Evolutionary conservation across 2,113 vertebrate species (phyloP).

Genomic region (Podarcis raffonei): DNA sequence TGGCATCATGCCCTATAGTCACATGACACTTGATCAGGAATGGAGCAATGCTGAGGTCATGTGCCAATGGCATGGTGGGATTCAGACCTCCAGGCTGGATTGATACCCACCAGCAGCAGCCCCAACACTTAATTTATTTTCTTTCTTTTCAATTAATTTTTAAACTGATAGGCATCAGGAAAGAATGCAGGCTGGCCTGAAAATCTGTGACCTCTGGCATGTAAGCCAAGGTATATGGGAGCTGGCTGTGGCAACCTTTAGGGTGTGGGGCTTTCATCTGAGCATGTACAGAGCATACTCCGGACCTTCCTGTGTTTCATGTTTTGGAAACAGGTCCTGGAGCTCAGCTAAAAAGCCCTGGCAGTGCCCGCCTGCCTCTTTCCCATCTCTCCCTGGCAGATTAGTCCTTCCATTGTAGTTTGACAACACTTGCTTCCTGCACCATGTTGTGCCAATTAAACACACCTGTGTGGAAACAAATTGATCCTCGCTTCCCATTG

Average conservation of each 20-base stretch:
- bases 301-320: not conserved
- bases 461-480: not conserved
- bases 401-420: not conserved
- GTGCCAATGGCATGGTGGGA: not conserved
- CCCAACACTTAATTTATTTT: too few species aligned
- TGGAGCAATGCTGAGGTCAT: not conserved
- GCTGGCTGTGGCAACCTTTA: not conserved
- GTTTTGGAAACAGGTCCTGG: not conserved
- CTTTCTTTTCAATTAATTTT: too few species aligned
- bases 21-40: not conserved
- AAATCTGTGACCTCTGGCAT: not conserved
- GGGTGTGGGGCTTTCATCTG: not conserved
- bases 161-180: not conserved
- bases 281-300: not conserved
- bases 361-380: too few species aligned
- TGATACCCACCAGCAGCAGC: too few species aligned
- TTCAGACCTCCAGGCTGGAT: not conserved
- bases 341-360: not conserved
- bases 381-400: not conserved
- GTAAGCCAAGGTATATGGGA: not conserved
- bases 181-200: not conserved
- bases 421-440: not conserved
- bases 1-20: not conserved
- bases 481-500: not conserved
- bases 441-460: not conserved